phyloP scores from a whole-genome alignment of 1,140 invertebrate species.

The Artemia franciscana region DNA sequence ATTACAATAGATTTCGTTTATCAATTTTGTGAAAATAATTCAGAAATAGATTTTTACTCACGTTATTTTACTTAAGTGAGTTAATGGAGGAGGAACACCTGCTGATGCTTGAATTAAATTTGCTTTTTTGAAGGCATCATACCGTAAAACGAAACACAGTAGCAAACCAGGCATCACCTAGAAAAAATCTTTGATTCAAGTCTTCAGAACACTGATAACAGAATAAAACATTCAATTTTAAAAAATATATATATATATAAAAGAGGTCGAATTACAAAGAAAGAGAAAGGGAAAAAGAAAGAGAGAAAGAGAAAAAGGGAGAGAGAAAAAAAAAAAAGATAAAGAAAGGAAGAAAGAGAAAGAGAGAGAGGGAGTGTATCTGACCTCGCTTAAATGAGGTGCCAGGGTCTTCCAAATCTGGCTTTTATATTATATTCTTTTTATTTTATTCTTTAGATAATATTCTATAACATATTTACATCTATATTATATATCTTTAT shows the following conservation, averaged over 20 bases:
- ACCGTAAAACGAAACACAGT: slow-evolving; percentile 81
- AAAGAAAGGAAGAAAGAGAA: not conserved
- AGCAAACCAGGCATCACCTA: slow-evolving; percentile 80
- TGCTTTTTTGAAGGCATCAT: slow-evolving; percentile 88
- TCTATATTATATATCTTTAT: too few relatives aligned
- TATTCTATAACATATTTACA: too few relatives aligned
- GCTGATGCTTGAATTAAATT: slow-evolving; percentile 44
- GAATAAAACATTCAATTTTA: slow-evolving; percentile 5
- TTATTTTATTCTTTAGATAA: too few relatives aligned
- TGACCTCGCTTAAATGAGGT: too few relatives aligned
- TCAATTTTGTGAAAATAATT: too few relatives aligned
- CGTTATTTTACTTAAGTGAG: slow-evolving; percentile 36
- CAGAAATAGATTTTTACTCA: too few relatives aligned
- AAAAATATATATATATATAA: slow-evolving; percentile 1
- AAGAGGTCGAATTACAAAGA: not conserved
- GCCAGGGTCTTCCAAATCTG: too few relatives aligned
- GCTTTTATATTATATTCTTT: too few relatives aligned
- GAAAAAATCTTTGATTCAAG: too few relatives aligned
- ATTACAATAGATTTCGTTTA: too few relatives aligned
- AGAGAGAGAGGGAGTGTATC: not conserved
- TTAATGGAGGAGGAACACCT: slow-evolving; percentile 43
- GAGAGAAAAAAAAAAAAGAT: not conserved
- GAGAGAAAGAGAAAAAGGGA: not conserved
- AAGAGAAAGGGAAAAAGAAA: not conserved
- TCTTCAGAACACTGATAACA: too few relatives aligned